phyloP scores from a whole-genome alignment of 2,113 vertebrate genomes.

The Chitala chitala region DNA sequence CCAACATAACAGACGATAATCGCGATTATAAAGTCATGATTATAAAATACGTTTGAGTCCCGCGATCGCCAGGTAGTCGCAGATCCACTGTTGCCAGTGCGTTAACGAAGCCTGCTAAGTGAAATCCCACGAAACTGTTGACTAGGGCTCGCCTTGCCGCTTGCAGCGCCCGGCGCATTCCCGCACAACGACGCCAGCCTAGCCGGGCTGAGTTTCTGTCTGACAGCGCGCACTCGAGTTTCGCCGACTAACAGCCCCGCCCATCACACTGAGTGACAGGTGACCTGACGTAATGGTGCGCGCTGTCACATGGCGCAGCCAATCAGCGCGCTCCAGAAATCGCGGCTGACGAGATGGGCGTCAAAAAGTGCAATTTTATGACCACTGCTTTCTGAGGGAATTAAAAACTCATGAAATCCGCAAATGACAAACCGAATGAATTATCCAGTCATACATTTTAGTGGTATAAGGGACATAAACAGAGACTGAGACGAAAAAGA shows the following conservation, averaged over 20 bases:
- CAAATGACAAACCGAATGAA: not conserved
- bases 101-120: not conserved
- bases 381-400: not conserved
- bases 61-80: not conserved
- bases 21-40: not conserved
- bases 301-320: slow-evolving; percentile 22
- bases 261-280: slow-evolving; percentile 20
- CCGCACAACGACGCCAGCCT: not conserved
- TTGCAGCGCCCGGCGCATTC: slow-evolving; percentile 22
- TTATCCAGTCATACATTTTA: too few relatives aligned
- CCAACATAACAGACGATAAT: not conserved
- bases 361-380: not conserved
- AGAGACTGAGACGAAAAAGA: too few relatives aligned
- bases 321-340: slow-evolving; percentile 16
- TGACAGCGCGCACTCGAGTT: slow-evolving; percentile 19
- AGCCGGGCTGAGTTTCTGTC: slow-evolving; percentile 24
- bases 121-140: slow-evolving; percentile 4
- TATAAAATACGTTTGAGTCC: not conserved
- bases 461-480: too few relatives aligned
- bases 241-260: slow-evolving; percentile 26
- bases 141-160: not conserved
- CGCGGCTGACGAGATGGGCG: slow-evolving; percentile 6
- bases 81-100: not conserved
- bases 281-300: slow-evolving; percentile 24
- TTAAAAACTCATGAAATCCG: not conserved